These are phyloP conservation scores for Drosophila stalkeri DNA, from an alignment of 2,888 invertebrate genomes.

Conservation along the genomic window DNA sequence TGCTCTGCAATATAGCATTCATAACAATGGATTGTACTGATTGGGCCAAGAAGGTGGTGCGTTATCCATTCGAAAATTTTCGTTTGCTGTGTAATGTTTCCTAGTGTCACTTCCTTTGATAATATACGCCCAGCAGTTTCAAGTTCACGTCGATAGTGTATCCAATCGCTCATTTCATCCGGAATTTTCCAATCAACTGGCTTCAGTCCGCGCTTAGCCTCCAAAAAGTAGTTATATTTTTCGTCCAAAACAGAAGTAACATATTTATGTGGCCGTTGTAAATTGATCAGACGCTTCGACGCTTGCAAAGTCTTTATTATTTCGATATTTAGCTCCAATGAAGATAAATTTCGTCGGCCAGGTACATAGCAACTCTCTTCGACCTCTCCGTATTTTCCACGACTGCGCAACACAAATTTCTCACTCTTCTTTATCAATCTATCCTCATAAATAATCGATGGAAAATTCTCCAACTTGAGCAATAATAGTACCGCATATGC, in stretches of 20 bases:
- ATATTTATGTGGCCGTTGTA: not conserved
- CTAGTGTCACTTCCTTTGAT: not conserved
- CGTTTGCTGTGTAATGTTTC: not conserved
- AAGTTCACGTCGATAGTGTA: not conserved
- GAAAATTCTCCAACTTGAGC: not conserved
- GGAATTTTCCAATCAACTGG: not conserved
- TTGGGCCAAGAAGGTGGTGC: not conserved
- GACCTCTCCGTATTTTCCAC: not conserved
- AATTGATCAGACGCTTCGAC: not conserved
- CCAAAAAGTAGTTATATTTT: not conserved
- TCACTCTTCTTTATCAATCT: not conserved
- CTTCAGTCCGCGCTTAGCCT: not conserved
- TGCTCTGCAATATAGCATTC: not conserved
- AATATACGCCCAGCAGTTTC: not conserved
- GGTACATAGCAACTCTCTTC: not conserved
- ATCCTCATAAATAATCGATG: not conserved
- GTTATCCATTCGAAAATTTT: not conserved
- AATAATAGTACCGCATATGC: constrained; percentile 34
- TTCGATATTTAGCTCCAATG: not conserved
- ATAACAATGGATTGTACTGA: not conserved
- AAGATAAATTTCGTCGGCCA: not conserved
- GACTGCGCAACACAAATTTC: constrained; percentile 19
- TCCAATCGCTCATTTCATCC: not conserved
- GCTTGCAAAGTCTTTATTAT: not conserved
- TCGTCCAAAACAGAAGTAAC: not conserved